Evolutionary conservation across 2,113 vertebrate species (phyloP).

Genomic region (Nothocercus julius): DNA sequence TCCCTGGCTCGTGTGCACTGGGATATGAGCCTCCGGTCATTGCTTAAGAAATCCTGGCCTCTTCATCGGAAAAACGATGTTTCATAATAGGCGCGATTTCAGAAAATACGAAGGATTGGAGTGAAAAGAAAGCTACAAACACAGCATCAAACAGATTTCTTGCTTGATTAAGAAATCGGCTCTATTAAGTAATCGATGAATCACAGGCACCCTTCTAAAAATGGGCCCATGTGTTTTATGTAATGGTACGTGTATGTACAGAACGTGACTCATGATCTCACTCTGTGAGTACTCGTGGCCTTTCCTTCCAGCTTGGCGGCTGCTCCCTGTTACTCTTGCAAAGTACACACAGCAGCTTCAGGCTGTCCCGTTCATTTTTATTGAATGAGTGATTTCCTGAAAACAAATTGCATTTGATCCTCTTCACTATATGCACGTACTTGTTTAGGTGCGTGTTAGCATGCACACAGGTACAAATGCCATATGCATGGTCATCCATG

Average conservation of each 20-base stretch:
- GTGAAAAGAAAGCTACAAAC: not conserved
- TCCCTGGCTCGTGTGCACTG: not conserved
- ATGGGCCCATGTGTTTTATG: not conserved
- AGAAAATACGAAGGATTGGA: not conserved
- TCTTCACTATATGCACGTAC: not conserved
- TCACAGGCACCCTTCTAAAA: not conserved
- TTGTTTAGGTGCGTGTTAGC: not conserved
- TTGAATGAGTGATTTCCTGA: not conserved
- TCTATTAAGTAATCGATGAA: not conserved
- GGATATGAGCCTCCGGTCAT: accelerated
- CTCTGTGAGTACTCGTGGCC: not conserved
- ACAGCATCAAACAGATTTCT: not conserved
- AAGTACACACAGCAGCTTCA: not conserved
- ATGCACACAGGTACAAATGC: not conserved
- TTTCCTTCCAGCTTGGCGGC: not conserved
- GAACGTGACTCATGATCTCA: not conserved
- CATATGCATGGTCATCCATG: not conserved
- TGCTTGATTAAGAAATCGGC: not conserved
- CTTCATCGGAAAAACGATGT: not conserved
- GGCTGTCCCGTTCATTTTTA: not conserved
- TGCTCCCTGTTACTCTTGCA: not conserved
- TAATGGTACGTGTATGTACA: not conserved
- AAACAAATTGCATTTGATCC: not conserved
- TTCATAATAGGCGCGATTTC: accelerated
- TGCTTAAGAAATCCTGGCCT: not conserved